Conservation (phyloP, 2,113 vertebrate species). For the Chaetodon trifascialis region DNA sequence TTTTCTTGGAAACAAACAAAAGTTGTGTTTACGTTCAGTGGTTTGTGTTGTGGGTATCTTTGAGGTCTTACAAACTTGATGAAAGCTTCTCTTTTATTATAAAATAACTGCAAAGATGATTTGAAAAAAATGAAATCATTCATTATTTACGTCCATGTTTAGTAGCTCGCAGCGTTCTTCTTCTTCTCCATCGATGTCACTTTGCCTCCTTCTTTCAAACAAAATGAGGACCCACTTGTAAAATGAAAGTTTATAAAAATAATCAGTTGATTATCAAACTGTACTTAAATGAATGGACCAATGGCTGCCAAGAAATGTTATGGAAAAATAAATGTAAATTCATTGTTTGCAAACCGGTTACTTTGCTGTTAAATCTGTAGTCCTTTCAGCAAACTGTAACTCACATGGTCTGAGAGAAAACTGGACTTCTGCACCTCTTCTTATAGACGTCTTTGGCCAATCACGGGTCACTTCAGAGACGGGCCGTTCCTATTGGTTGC, state of each 20-base stretch:
- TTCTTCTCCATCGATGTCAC: background rate
- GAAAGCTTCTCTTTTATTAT: background rate
- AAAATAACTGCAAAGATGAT: background rate
- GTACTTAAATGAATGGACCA: background rate
- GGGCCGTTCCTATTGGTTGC: no score
- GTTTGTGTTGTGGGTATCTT: background rate
- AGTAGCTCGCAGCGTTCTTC: background rate
- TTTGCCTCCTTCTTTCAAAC: background rate
- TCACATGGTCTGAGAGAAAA: no score
- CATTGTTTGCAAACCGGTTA: background rate
- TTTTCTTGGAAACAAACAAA: background rate
- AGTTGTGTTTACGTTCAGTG: background rate
- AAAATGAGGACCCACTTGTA: no score
- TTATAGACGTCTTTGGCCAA: no score
- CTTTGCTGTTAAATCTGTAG: background rate
- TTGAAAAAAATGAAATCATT: no score
- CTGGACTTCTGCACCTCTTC: no score
- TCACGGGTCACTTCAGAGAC: no score
- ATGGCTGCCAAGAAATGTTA: no score
- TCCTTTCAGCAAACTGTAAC: no score
- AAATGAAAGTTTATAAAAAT: no score
- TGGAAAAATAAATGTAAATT: background rate
- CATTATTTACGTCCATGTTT: background rate
- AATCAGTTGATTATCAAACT: no score
- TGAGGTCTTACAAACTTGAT: background rate